Evolutionary conservation across 2,113 vertebrate genomes (phyloP).

Genomic region (Polyodon spathula): DNA sequence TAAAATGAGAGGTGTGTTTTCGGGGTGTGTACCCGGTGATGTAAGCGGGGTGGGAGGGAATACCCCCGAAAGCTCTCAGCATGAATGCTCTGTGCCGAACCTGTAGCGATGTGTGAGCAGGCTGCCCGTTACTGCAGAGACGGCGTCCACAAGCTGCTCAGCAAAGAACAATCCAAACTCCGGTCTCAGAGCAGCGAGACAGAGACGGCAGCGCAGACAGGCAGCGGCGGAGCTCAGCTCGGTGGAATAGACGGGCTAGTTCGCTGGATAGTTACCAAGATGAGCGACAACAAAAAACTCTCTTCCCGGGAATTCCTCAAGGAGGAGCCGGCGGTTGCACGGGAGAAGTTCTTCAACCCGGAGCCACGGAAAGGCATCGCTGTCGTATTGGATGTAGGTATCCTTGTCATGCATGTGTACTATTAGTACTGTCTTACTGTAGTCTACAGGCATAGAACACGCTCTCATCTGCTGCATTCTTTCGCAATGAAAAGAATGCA

Average conservation of each 20-base stretch:
- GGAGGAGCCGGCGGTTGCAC: slow-evolving; percentile 58
- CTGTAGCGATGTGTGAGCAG: slow-evolving; percentile 89
- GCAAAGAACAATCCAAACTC: slow-evolving; percentile 80
- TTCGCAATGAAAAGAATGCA: no score
- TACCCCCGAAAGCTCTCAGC: slow-evolving; percentile 60
- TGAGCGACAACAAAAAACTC: slow-evolving; percentile 84
- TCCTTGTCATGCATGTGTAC: neutral
- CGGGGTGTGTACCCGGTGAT: slow-evolving; percentile 38
- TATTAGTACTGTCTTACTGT: no score
- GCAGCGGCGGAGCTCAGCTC: slow-evolving; percentile 67
- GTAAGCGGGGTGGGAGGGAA: slow-evolving; percentile 44
- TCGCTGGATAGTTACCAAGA: slow-evolving; percentile 93
- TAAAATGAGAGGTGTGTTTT: slow-evolving; percentile 32
- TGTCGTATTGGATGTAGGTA: slow-evolving; percentile 93
- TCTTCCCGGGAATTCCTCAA: slow-evolving; percentile 63
- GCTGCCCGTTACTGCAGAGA: slow-evolving; percentile 93
- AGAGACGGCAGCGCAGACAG: slow-evolving; percentile 68
- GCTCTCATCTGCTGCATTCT: no score
- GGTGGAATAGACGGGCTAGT: slow-evolving; percentile 89
- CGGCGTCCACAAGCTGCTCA: slow-evolving; percentile 90
- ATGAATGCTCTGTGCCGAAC: slow-evolving; percentile 63
- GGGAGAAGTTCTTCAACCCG: slow-evolving; percentile 56
- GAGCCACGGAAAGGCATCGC: slow-evolving; percentile 82
- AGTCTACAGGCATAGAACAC: no score
- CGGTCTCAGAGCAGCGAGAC: slow-evolving; percentile 61